Base-by-base conservation (phyloP, 2,888 invertebrate species). In the Trichogramma evanescens region DNA sequence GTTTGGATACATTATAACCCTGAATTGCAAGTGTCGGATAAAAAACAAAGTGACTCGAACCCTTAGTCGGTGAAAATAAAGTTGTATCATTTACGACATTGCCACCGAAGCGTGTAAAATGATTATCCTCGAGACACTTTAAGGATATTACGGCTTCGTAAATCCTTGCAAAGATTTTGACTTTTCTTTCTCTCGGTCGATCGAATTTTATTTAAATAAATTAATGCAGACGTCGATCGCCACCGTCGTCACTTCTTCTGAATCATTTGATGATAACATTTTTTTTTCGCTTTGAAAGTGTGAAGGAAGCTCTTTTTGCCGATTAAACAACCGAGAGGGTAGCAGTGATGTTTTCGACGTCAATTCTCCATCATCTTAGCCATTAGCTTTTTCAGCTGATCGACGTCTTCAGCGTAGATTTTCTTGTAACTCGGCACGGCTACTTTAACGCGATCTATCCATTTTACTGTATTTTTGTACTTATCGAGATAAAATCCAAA, bases 401-500 rank as follows among this genome's bases (percentile, higher is more conserved):
- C 68, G 7, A 71, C 5, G 8, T 72, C 73, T 46, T 74, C 73
- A 1, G 59, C 80, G 58, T 81, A 81, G 39, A 72, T 72, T 56
- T 78, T 79, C 45, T 76, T 79, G 69, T 84, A 87, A 52, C 84
- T 86, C 7, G 85, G 83, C 43, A 83, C 81, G 2, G 81, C 81
- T 50, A 76, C 76, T 77, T 86, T 85, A 58, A 82, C 80, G 63
- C 81, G 83, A 26, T 81, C 81, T 69, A 82, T 80, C 87, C 88
- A 89, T 63, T 82, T 86, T 61, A 79, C 77, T 56, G 92, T 82
- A 69, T 91, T 90, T 51, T 82, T 75, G 78, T 86, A 89, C 69
- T 86, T 84, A 69, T 63, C 64, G 13, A 73, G 45, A 4, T 75
- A 69, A 48, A 75, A 77, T 39, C 72, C 72, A 4, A 72, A 66